Evolutionary conservation across 2,888 invertebrate genomes (phyloP), one percentile per base, ranked within the genome.

Genomic region (Orchesella flavescens): DNA sequence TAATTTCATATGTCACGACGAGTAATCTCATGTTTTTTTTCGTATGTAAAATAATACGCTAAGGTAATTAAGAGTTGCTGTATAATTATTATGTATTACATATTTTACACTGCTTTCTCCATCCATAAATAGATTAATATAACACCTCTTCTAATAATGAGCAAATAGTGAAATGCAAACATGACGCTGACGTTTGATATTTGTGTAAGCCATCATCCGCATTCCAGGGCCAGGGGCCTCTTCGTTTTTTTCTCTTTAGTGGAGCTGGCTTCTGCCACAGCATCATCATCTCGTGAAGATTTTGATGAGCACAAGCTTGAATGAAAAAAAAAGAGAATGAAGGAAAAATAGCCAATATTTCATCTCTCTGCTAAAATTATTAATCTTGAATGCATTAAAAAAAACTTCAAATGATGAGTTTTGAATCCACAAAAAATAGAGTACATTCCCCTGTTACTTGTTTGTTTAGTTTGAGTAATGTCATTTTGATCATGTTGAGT

Each of bases 401-500:
- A 57, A 65, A 9, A 4, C 61, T 23, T 9, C 24, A 61, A 34
- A 21, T 57, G 49, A 49, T n/a, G 57, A 57, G 61, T 61, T 61
- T 23, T 65, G 43, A 49, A 43, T 65, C 17, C 43, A 34, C 43
- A 65, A 65, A 65, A 65, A 61, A 24, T 61, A 23, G 65, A 65
- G 65, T 43, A 65, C 65, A 65, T 65, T 65, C 65, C 49, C 49
- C 68, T 53, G 21, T 68, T 68, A 49, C 21, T 49, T 49, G 68
- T 46, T 53, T 46, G 13, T 68, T 23, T 68, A 21, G 23, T n/a
- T 49, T n/a, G 23, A 17, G 12, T 13, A 13, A 46, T 49, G 23
- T 68, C 68, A 68, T 68, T 21, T 49, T 68, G 49, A 19, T 68
- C 68, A 21, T 46, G 46, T 49, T 68, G 12, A 66, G 21, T 17